Base-by-base conservation (phyloP, 2,797 vertebrate genomes). In the Lemur catta region DNA sequence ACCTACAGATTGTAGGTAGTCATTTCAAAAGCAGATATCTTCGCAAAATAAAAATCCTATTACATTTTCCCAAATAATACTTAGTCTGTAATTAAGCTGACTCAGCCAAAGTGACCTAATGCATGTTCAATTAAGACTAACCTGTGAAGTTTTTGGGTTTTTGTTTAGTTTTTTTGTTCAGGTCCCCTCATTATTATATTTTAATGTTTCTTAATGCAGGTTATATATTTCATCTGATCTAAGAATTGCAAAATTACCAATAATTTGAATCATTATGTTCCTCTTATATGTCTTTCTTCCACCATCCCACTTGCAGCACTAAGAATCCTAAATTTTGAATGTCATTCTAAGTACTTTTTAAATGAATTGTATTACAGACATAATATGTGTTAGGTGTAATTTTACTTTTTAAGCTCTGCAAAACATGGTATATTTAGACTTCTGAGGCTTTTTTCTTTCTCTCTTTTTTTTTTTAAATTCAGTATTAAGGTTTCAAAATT, bases 351-450 rank as follows among this genome's bases (percentile, higher is more conserved):
- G 48, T 85, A 71, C 52, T 52, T 82, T 75, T 65, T 65, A 75
- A 80, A 28, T 85, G 41, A 80, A 6, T 90, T 93, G 35, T 28
- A 76, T 59, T 59, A 87, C 30, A 71, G 55, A 71, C 38, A 71
- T 43, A 69, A 61, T 43, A 76, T 88, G 43, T 79, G 55, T 55
- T 48, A 65, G 28, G 18, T 89, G 11, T 89, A 65, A 35, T 74
- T 92, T 88, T 96, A 24, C 38, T 85, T 78, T 85, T 76, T 63
- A 79, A 57, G 46, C 24, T 80, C 89, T 84, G 18, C 84, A 50
- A 89, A 91, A 72, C 41, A 61, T 57, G 33, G 11, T 38, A 50
- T 63, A 35, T 79, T 84, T 81, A n/a, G 26, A 88, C 4, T 35
- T 26, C 28, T 69, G 28, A 89, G 33, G 22, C 38, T 61, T 76